phyloP scores from a whole-genome alignment of 2,113 vertebrate species.

The Siphamia tubifer region DNA sequence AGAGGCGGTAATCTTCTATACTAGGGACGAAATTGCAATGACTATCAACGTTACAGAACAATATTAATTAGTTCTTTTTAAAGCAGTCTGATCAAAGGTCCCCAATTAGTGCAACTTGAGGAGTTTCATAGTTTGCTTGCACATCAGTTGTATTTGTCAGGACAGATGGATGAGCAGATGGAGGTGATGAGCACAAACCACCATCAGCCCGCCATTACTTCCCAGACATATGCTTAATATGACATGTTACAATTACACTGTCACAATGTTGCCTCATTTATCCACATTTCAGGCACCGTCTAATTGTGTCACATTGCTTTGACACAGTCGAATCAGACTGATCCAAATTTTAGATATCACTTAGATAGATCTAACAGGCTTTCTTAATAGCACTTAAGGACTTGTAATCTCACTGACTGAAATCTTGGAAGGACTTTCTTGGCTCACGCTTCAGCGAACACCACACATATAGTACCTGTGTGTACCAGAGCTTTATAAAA shows the following conservation, averaged over 20 bases:
- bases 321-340: neutral
- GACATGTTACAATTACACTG: constrained; percentile 59
- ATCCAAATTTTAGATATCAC: neutral
- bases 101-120: constrained; percentile 33
- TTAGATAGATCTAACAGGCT: neutral
- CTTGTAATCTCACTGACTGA: constrained; percentile 1
- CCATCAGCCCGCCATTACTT: constrained; percentile 61
- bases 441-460: neutral
- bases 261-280: constrained; percentile 44
- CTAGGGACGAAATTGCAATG: neutral
- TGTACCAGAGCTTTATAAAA: neutral
- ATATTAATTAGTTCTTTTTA: constrained; percentile 20
- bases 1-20: neutral
- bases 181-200: constrained; percentile 63
- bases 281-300: constrained; percentile 43
- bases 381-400: constrained; percentile 14
- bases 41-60: neutral
- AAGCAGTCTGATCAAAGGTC: constrained; percentile 34
- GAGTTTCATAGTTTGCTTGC: constrained; percentile 36
- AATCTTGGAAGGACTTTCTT: neutral
- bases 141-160: constrained; percentile 47
- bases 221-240: constrained; percentile 65
- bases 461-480: neutral
- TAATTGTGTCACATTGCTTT: constrained; percentile 28
- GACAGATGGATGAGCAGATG: constrained; percentile 71